A percentile compares a stretch with the other conserved stretches of the same genome.
Evolutionary conservation across 92 coral and sea anemone species (phyloP).

Genomic region (Parazoanthus swiftii): DNA sequence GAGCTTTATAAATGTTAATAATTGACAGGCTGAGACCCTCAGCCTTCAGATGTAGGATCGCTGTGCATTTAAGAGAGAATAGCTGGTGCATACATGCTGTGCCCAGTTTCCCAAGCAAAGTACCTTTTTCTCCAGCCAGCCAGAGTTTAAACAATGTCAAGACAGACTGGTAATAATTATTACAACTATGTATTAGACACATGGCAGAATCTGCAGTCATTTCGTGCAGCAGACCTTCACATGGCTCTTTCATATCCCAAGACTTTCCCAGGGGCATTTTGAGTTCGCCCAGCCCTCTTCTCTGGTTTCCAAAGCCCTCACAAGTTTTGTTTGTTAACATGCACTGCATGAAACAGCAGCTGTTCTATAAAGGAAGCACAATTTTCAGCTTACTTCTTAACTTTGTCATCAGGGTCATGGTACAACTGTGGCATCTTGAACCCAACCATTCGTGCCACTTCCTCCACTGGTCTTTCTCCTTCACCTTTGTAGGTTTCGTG

Average conservation of each 20-base stretch:
- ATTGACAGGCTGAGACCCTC: no score
- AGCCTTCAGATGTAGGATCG: no score
- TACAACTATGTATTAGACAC: no score
- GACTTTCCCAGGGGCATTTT: background rate
- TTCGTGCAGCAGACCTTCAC: background rate
- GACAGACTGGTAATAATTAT: no score
- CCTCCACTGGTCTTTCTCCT: slow-evolving; percentile 36
- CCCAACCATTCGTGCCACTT: slow-evolving; percentile 34
- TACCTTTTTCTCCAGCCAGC: no score
- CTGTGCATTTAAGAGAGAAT: no score
- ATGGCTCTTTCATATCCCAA: background rate
- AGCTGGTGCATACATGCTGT: no score
- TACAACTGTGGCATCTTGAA: slow-evolving; percentile 33
- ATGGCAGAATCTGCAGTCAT: no score
- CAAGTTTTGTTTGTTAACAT: background rate
- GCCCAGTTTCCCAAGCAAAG: no score
- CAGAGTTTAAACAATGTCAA: no score
- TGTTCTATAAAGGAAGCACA: background rate
- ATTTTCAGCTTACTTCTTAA: background rate
- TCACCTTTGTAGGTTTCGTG: slow-evolving; percentile 24
- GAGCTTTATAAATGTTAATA: no score
- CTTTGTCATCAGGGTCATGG: background rate
- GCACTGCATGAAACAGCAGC: background rate
- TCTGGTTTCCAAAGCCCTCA: background rate
- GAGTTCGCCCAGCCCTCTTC: background rate